These are phyloP conservation scores for Etheostoma nigrum DNA, from an alignment of 2,797 vertebrate genomes.

Conservation along the genomic window DNA sequence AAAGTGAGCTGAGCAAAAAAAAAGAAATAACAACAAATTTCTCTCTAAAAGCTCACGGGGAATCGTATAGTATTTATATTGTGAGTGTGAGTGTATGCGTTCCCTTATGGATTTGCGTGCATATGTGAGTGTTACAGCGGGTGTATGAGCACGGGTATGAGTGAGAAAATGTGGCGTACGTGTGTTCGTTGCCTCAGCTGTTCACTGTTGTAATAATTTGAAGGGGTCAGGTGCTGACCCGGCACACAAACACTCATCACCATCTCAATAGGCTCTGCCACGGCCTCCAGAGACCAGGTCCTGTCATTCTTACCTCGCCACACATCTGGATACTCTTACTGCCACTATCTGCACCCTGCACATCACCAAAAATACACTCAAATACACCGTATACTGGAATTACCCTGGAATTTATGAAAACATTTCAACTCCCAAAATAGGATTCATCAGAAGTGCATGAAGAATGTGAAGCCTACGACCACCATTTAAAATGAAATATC, in stretches of 20 bases:
- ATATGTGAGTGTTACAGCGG: constrained; percentile 1
- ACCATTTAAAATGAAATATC: constrained; percentile 27
- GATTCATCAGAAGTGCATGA: constrained; percentile 15
- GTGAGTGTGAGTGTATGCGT: constrained; percentile 11
- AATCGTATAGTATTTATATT: constrained; percentile 32
- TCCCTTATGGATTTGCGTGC: constrained; percentile 20
- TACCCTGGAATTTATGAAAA: constrained; percentile 47
- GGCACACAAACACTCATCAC: constrained; percentile 73
- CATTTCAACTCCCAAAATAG: constrained; percentile 33
- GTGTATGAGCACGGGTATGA: constrained; percentile 14
- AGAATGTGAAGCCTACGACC: constrained; percentile 9
- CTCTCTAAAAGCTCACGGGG: constrained; percentile 12
- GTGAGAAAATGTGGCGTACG: constrained; percentile 55
- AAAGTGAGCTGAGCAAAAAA: constrained; percentile 57
- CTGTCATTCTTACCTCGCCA: constrained; percentile 51
- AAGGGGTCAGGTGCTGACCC: constrained; percentile 73
- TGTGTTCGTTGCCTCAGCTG: constrained; percentile 67
- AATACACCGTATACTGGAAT: constrained; percentile 33
- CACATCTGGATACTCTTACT: constrained; percentile 76
- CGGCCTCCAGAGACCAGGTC: constrained; percentile 41
- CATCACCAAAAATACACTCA: constrained; percentile 19
- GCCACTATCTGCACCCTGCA: constrained; percentile 19
- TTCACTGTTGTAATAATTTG: constrained; percentile 73
- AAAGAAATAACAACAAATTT: constrained; percentile 50
- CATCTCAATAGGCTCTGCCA: constrained; percentile 42